Percentiles rank a stretch among this genome's conserved stretches.
These are phyloP conservation scores for Hemicentrotus pulcherrimus DNA, from an alignment of 35 echinoderm and acorn worm species.

Conservation along the genomic window DNA sequence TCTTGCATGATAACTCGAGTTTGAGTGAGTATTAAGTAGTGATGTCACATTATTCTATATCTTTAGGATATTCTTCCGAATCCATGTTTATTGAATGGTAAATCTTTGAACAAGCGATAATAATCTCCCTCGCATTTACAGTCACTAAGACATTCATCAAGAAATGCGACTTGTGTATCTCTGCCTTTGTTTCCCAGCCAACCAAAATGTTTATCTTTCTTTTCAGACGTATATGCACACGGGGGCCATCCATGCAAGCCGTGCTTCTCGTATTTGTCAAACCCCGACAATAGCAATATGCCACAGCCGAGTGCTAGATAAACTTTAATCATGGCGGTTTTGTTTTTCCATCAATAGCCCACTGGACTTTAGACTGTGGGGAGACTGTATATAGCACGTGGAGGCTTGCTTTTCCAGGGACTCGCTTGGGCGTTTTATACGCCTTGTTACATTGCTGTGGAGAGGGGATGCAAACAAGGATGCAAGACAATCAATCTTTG, in stretches of 20 bases:
- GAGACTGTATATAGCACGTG: background rate
- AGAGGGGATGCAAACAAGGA: constrained; percentile 23
- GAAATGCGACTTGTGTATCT: background rate
- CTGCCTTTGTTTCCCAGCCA: background rate
- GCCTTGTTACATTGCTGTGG: constrained; percentile 43
- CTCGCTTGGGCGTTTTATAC: constrained; percentile 20
- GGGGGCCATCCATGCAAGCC: background rate
- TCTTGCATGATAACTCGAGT: background rate
- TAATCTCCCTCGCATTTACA: background rate
- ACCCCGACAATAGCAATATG: constrained; percentile 39
- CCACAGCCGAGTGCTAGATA: background rate
- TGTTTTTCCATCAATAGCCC: constrained; percentile 32
- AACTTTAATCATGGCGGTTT: constrained; percentile 51
- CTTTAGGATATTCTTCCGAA: background rate
- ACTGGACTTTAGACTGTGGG: constrained; percentile 22
- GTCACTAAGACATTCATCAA: background rate
- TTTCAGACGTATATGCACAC: background rate
- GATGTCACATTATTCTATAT: background rate
- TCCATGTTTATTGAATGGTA: background rate
- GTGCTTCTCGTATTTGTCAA: background rate
- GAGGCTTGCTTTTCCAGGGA: background rate
- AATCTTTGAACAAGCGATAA: constrained; percentile 13
- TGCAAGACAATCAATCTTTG: constrained; percentile 38
- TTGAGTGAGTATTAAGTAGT: background rate
- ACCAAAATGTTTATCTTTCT: constrained; percentile 6